Base-by-base conservation (phyloP, 2,113 vertebrate species). In the Spizaetus ornatus region DNA sequence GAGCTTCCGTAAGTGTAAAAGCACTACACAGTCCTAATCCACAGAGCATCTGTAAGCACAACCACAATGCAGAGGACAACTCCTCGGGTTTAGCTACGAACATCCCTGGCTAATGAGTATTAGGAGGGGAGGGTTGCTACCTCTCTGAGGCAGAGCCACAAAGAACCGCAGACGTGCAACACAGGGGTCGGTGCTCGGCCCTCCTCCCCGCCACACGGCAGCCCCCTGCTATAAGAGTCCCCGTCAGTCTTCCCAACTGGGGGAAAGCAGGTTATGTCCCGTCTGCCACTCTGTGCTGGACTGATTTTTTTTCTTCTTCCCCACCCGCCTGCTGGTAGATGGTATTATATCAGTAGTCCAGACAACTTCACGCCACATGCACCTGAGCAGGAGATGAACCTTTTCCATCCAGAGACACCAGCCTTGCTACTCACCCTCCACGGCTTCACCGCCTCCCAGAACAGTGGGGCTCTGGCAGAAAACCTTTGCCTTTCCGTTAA, bases 1-100 rank as follows among this genome's bases (percentile, higher is more conserved):
- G 25, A 29, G 17, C 7, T 85, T 58, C 38, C 5, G 0, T 29
- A 52, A 36, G 25, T 0, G 0, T 34, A 40, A 36, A 56, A 70
- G 23, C 22, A 32, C n/a, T 31, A 32, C 10, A 10, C 17, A 36
- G 29, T 42, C 38, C 45, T 23, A 21, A 78, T 26, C 38, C 18
- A 82, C 13, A 40, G 25, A n/a, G 34, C 18, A 22, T 22, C 16
- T n/a, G 3, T 5, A 20, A 65, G 65, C 34, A 76, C 8, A 47
- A 87, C 32, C 34, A 10, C 52, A 76, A 11, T 0, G 29, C 23
- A 79, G 48, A 72, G 26, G 16, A 69, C 20, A 74, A 5, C 8
- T 58, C 50, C 29, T 26, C 18, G 27, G 16, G 43, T 40, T 88
- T 21, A 92, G 34, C 52, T 53, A 29, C 0, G 3, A 83, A 16